These are phyloP conservation scores for Ptychobarbus kaznakovi DNA, from an alignment of 2,797 vertebrate species.

Conservation along the genomic window DNA sequence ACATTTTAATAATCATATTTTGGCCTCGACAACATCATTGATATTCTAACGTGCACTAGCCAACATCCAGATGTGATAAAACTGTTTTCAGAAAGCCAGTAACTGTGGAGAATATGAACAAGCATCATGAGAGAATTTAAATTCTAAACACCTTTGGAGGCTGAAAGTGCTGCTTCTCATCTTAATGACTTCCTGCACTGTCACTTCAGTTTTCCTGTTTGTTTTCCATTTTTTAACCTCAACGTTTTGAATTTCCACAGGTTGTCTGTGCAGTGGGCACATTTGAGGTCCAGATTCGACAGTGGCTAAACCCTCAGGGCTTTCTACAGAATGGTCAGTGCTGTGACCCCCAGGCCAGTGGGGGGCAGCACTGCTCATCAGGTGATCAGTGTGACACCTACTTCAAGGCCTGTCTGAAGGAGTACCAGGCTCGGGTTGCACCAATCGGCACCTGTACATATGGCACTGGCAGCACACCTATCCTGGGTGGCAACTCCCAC, in stretches of 20 bases:
- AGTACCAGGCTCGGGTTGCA: slow-evolving; percentile 81
- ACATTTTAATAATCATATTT: background rate
- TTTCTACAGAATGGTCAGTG: slow-evolving; percentile 77
- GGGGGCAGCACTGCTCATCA: slow-evolving; percentile 74
- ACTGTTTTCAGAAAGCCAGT: background rate
- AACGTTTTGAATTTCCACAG: slow-evolving; percentile 61
- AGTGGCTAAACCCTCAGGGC: slow-evolving; percentile 78
- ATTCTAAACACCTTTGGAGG: slow-evolving; percentile 22
- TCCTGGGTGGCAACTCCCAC: slow-evolving; percentile 82
- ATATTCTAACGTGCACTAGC: background rate
- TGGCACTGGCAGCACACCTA: slow-evolving; percentile 73
- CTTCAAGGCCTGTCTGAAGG: slow-evolving; percentile 83
- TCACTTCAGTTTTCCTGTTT: slow-evolving; percentile 26
- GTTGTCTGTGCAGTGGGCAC: slow-evolving; percentile 72
- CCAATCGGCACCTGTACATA: slow-evolving; percentile 79
- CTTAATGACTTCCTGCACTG: background rate
- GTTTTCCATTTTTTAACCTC: slow-evolving; percentile 20
- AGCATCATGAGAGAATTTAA: background rate
- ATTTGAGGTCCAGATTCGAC: slow-evolving; percentile 83
- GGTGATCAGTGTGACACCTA: slow-evolving; percentile 80
- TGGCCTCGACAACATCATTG: background rate
- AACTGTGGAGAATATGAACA: slow-evolving; percentile 19
- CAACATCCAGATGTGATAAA: slow-evolving; percentile 14
- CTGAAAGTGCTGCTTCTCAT: slow-evolving; percentile 19
- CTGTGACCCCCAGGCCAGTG: slow-evolving; percentile 75